Base-by-base conservation (phyloP, 2,888 invertebrate genomes). In the Magallana nippona region DNA sequence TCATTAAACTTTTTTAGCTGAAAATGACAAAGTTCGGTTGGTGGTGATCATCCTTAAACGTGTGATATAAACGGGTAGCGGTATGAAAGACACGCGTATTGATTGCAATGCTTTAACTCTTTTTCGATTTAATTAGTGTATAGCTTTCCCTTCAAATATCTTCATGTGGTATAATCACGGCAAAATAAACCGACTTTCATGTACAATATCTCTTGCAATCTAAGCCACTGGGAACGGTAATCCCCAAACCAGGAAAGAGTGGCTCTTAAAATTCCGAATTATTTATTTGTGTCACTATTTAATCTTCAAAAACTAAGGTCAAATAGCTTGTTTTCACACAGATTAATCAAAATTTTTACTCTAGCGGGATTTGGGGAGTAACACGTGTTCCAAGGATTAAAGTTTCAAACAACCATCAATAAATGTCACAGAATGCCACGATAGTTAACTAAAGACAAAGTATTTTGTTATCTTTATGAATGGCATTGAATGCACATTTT, bases 81-180 rank as follows among this genome's bases (percentile, higher is more conserved):
- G 32, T 13, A 27, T 32, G 71, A 71, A 71, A 22, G 19, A 32
- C 15, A 13, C 71, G 13, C 2, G 2, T 32, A 71, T 71, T 71
- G 71, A 71, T 71, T 71, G 32, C 8, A 15, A 27, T 44, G 44
- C 44, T 44, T 44, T 22, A 32, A 32, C 15, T 15, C 22, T 32
- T 44, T 44, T 44, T 71, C 22, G 71, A 71, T 71, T 71, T 71
- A 71, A 71, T 71, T 71, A 71, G 71, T 71, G 71, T 71, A 71
- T 5, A 44, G 71, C 32, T 71, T 71, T 71, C 22, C 32, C 71
- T 11, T 71, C 22, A 71, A 71, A 22, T 22, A 32, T 27, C 71
- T 71, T 71, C 71, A 71, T 71, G 13, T 27, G 71, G 71, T 22
- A 44, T 44, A 71, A 71, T 71, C 32, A 71, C 71, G 22, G 22